These are phyloP conservation scores for Lampris incognitus DNA, from an alignment of 2,113 vertebrate genomes.

Conservation along the genomic window DNA sequence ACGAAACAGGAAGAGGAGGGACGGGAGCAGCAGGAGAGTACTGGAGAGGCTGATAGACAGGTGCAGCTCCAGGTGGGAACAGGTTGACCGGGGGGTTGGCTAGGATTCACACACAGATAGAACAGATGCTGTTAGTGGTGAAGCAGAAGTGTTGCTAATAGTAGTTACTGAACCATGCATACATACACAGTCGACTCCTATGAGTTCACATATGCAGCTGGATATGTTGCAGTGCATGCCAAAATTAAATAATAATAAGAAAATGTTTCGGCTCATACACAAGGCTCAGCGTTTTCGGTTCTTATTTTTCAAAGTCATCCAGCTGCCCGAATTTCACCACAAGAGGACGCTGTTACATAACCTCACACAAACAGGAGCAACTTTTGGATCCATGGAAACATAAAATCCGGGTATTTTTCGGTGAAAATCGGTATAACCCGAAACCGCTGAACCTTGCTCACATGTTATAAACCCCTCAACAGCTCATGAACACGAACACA, in stretches of 20 bases:
- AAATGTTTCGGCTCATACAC: no score
- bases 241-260: neutral
- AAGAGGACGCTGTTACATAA: no score
- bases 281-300: no score
- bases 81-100: conserved; percentile 88
- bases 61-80: conserved; percentile 85
- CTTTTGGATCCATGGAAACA: no score
- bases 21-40: conserved; percentile 72
- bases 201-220: neutral
- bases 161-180: conserved; percentile 43
- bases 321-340: no score
- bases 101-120: conserved; percentile 78
- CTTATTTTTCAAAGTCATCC: no score
- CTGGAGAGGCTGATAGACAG: conserved; percentile 90
- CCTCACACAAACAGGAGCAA: no score
- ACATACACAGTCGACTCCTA: neutral
- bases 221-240: conserved; percentile 26
- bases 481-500: conserved; percentile 13
- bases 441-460: neutral
- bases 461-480: conserved; percentile 11
- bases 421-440: no score
- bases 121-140: conserved; percentile 67
- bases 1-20: conserved; percentile 76
- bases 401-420: no score
- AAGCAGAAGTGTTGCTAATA: neutral